Evolutionary conservation across 1,140 invertebrate species (phyloP).

Genomic region (Aphelinus certus): DNA sequence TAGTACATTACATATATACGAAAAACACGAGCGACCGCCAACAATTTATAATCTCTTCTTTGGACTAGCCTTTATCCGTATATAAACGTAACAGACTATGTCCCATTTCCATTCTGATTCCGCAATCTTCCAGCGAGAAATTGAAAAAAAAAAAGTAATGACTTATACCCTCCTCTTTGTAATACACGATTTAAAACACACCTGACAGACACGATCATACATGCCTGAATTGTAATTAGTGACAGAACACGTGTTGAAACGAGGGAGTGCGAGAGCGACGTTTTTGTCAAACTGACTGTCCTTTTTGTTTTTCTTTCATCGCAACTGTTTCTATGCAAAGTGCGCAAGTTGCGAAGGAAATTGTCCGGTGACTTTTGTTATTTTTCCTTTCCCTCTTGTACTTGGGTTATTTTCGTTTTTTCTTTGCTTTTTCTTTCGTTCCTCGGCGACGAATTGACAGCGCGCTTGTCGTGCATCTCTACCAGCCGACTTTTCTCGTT

Average conservation of each 20-base stretch:
- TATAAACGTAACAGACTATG: slow-evolving; percentile 4
- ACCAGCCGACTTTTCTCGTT: slow-evolving; percentile 10
- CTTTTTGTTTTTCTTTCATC: neutral
- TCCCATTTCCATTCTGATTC: slow-evolving; percentile 16
- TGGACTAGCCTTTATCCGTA: slow-evolving; percentile 30
- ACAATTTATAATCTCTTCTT: slow-evolving; percentile 17
- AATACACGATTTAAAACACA: neutral
- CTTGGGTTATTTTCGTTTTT: neutral
- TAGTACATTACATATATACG: neutral
- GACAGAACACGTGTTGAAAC: neutral
- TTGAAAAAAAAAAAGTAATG: slow-evolving; percentile 5
- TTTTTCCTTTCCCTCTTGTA: too few relatives aligned
- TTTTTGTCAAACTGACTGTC: slow-evolving; percentile 16
- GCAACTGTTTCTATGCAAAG: too few relatives aligned
- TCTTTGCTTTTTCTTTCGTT: neutral
- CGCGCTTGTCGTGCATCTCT: neutral
- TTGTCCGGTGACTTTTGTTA: too few relatives aligned
- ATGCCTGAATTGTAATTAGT: neutral
- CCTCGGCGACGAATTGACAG: neutral
- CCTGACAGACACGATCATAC: neutral
- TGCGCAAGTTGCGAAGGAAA: too few relatives aligned
- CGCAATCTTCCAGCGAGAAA: slow-evolving; percentile 22
- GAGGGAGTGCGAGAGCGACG: slow-evolving; percentile 1
- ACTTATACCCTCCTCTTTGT: slow-evolving; percentile 11
- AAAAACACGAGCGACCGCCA: neutral